phyloP scores from a whole-genome alignment of 2,888 invertebrate genomes.

The Taenaris catops region DNA sequence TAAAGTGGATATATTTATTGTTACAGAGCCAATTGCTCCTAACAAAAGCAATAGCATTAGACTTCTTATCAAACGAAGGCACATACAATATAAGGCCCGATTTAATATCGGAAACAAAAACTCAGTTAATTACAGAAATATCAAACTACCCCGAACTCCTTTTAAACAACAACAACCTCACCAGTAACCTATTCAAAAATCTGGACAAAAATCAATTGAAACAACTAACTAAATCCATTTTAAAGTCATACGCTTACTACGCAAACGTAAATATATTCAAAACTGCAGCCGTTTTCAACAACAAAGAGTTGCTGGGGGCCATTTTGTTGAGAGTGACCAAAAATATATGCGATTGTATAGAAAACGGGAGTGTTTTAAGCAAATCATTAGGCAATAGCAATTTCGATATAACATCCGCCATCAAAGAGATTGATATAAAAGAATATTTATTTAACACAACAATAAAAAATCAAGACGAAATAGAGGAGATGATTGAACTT shows the following conservation, averaged over 20 bases:
- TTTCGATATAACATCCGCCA: conserved; percentile 44
- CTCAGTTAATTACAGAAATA: conserved; percentile 49
- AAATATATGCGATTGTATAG: conserved; percentile 45
- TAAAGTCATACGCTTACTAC: conserved; percentile 40
- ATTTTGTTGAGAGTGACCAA: conserved; percentile 50
- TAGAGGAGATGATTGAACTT: conserved; percentile 44
- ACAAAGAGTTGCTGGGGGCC: conserved; percentile 44
- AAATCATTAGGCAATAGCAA: conserved; percentile 47
- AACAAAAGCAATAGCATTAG: conserved; percentile 46
- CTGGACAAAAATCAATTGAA: conserved; percentile 47
- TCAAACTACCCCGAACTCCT: conserved; percentile 34
- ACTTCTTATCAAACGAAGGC: conserved; percentile 34
- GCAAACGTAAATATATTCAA: conserved; percentile 35
- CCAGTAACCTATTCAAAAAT: conserved; percentile 44
- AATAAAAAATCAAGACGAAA: conserved; percentile 31
- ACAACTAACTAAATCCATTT: conserved; percentile 45
- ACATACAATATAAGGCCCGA: conserved; percentile 23
- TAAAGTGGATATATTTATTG: too few species aligned
- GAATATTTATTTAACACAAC: not conserved
- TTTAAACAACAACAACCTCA: conserved; percentile 35
- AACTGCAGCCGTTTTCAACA: conserved; percentile 39
- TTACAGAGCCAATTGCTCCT: conserved; percentile 58
- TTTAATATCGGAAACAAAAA: conserved; percentile 35
- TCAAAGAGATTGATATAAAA: conserved; percentile 11
- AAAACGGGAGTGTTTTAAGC: conserved; percentile 42